These are phyloP conservation scores for Poecilia gillii DNA, from an alignment of 2,797 vertebrate species.

Conservation along the genomic window DNA sequence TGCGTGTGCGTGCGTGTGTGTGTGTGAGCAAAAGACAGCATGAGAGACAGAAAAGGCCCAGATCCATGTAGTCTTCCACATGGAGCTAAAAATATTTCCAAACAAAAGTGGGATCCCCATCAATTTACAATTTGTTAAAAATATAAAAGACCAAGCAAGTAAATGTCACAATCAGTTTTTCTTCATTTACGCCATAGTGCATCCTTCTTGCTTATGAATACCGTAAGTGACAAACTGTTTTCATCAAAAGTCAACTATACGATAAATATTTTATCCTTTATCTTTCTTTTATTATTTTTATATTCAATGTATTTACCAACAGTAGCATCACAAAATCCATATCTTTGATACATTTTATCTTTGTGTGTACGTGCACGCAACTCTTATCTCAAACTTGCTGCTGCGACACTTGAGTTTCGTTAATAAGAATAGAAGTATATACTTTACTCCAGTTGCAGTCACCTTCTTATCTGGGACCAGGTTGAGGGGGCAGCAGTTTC, in stretches of 20 bases:
- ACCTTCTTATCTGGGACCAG: not conserved
- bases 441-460: not conserved
- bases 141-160: slow-evolving; percentile 47
- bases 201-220: not conserved
- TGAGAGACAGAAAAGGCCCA: not conserved
- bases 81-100: slow-evolving; percentile 48
- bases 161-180: slow-evolving; percentile 44
- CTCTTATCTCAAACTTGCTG: not conserved
- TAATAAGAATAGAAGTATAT: not conserved
- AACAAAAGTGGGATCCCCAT: slow-evolving; percentile 39
- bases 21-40: not conserved
- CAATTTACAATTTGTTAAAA: slow-evolving; percentile 65
- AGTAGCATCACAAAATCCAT: not conserved
- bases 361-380: not conserved
- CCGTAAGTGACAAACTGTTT: not conserved
- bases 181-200: slow-evolving; percentile 24
- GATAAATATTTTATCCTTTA: not conserved
- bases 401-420: not conserved
- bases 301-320: too few relatives aligned
- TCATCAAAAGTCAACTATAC: not conserved
- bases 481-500: too few relatives aligned
- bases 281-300: not conserved
- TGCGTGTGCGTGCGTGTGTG: slow-evolving; percentile 18
- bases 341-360: not conserved
- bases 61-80: not conserved